Evolutionary conservation across 2,888 invertebrate genomes (phyloP), one percentile per base, ranked within the genome.

Genomic region (Brachyopa scutellaris): DNA sequence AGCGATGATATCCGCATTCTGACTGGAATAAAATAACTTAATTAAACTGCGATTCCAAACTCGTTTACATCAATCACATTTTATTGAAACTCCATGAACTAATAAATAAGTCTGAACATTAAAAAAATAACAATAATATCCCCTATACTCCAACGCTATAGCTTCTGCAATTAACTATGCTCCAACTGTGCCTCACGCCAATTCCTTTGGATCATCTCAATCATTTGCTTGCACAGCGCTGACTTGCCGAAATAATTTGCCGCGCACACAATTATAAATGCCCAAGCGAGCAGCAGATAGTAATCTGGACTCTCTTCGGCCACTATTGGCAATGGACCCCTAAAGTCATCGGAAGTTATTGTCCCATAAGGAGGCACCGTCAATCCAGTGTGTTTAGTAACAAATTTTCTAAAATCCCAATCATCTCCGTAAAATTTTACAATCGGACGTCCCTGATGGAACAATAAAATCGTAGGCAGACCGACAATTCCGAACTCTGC

Each of bases 401-500:
- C 92, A 89, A 97, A 97, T 86, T 93, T 94, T 9, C 94, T 93
- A 86, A 97, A 96, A 62, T 93, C 93, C 79, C 95, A 94, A 40
- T 97, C 92, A 3, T 94, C 95, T 84, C 96, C 95, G 91, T 96
- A 97, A 88, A 94, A 97, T 91, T 96, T 96, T 0, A 95, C 95
- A 21, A 96, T 93, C 0, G 97, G 94, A 84, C 95, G 92, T 0
- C 97, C 97, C 89, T 97, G 97, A 86, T 97, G 97, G 86, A 98
- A 96, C 84, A 98, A 92, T 91, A 97, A 93, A 29, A 97, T 88
- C 2, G 97, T 96, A 5, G 98, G 98, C 36, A 98, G 95, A 13
- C 97, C 97, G 6, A 97, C 95, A 73, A 97, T 95, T 7, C 97
- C 97, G 90, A 96, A 97, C 86, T 97, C 96, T 0, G 97, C 96